phyloP scores from a whole-genome alignment of 2,113 vertebrate genomes.

The Podilymbus podiceps region DNA sequence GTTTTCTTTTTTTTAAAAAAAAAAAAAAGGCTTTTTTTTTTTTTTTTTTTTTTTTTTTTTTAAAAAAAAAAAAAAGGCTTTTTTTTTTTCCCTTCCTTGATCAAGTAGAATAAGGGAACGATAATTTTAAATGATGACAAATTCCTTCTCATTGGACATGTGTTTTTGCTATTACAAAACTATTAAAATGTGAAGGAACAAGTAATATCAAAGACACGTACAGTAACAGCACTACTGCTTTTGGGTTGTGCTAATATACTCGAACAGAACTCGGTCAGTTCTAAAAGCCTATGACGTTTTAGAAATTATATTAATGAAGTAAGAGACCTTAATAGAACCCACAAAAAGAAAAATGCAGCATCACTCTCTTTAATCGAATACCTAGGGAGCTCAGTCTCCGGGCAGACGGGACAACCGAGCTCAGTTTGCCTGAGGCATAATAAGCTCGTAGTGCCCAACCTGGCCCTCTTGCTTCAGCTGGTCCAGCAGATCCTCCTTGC shows the following conservation, averaged over 20 bases:
- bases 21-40: not conserved
- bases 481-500: constrained; percentile 90
- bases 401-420: not conserved
- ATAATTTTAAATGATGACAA: not conserved
- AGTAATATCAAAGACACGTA: constrained; percentile 70
- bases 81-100: not conserved
- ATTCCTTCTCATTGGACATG: not conserved
- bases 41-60: not conserved
- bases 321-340: constrained; percentile 52
- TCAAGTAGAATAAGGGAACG: constrained; percentile 42
- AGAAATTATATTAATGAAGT: constrained; percentile 68
- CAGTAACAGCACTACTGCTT: constrained; percentile 64
- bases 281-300: constrained; percentile 54
- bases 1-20: not conserved
- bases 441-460: constrained; percentile 91
- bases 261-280: constrained; percentile 40
- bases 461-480: constrained; percentile 95
- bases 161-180: constrained; percentile 64
- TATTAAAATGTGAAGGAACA: constrained; percentile 67
- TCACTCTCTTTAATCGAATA: not conserved
- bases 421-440: constrained; percentile 88
- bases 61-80: not conserved
- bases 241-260: constrained; percentile 62
- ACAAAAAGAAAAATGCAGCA: constrained; percentile 61
- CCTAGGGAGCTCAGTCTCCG: constrained; percentile 7